Conservation (phyloP, 2,888 invertebrate genomes). For the Harpalus rubripes region DNA sequence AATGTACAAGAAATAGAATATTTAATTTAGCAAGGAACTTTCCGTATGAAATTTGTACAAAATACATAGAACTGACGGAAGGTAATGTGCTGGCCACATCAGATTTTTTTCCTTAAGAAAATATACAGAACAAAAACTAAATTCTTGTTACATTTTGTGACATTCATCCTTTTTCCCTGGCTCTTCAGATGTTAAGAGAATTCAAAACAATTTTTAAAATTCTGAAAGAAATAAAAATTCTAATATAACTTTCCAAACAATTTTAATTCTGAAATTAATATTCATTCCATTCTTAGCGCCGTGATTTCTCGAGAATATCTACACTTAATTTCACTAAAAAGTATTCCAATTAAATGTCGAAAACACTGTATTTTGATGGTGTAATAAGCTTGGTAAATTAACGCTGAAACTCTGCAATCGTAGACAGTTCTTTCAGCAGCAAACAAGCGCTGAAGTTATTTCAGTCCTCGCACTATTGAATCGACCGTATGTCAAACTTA, state of each 20-base stretch:
- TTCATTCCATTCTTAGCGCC: constrained; percentile 9
- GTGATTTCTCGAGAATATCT: background rate
- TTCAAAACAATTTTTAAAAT: no score
- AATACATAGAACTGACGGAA: no score
- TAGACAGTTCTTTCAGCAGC: constrained; percentile 34
- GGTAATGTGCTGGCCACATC: no score
- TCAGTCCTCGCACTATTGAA: background rate
- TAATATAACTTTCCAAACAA: background rate
- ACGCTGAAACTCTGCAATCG: constrained; percentile 25
- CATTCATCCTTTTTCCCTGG: no score
- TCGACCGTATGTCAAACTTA: constrained; percentile 1
- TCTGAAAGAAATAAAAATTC: constrained; percentile 1
- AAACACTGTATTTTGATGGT: constrained; percentile 40
- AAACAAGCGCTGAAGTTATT: constrained; percentile 2
- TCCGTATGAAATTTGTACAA: no score
- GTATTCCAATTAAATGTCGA: constrained; percentile 26
- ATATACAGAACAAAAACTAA: no score
- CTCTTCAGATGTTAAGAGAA: no score
- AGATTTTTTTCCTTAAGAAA: no score
- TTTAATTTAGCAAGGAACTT: no score
- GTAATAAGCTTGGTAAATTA: constrained; percentile 56
- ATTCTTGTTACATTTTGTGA: no score
- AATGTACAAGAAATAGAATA: no score
- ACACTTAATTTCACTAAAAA: constrained; percentile 32
- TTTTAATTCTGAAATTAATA: constrained; percentile 2